Evolutionary conservation across 2,113 vertebrate species (phyloP).

Genomic region (Pristiophorus japonicus): DNA sequence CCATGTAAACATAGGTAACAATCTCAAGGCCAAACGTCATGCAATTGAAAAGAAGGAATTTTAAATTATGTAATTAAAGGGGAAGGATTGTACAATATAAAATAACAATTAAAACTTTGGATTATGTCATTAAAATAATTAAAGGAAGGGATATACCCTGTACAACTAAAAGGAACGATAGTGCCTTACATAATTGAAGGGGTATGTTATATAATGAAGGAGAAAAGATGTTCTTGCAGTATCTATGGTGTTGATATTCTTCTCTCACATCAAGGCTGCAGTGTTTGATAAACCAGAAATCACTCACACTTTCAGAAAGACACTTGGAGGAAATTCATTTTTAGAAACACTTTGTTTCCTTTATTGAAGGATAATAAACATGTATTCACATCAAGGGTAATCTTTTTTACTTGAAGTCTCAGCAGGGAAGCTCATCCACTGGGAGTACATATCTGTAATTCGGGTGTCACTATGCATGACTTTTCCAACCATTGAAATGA

Average conservation of each 20-base stretch:
- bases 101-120: neutral
- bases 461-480: neutral
- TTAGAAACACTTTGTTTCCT: conserved; percentile 13
- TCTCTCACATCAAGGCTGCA: neutral
- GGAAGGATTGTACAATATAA: neutral
- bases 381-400: neutral
- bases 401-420: neutral
- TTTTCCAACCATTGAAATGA: neutral
- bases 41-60: neutral
- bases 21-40: neutral
- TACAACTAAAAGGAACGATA: neutral
- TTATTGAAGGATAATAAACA: neutral
- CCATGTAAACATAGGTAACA: neutral
- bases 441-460: neutral
- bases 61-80: neutral
- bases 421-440: neutral
- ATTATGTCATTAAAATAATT: conserved; percentile 11
- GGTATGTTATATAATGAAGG: neutral
- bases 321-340: neutral
- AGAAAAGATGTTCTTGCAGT: neutral
- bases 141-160: neutral
- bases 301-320: neutral
- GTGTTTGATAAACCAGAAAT: neutral
- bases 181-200: neutral
- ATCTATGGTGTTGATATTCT: neutral